Base-by-base conservation (phyloP, 1,140 invertebrate species). In the Leucophenga varia region DNA sequence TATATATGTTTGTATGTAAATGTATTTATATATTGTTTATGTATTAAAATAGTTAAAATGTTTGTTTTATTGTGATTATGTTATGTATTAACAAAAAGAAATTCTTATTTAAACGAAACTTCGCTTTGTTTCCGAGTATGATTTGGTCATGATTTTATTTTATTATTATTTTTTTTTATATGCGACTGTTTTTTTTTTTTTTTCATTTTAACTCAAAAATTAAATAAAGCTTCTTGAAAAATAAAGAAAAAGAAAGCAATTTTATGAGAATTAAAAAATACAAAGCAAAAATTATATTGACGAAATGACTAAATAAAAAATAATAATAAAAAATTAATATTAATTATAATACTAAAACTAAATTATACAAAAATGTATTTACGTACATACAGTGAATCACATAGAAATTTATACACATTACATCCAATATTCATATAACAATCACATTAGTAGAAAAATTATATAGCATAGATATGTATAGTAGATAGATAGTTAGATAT, bases 341-440 rank as follows among this genome's bases (percentile, higher is more conserved):
- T 5, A 0, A 9, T n/a, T 9, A 12, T 1, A 46, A 16, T 25
- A 4, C 22, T 22, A 21, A 25, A 44, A 44, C 13, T n/a, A 51
- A 50, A 43, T 22, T 2, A 48, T 40, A 48, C n/a, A 52, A 43
- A 59, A 45, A 68, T 51, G 54, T 47, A 42, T 58, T 60, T 61
- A 67, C 68, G n/a, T n/a, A 72, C 69, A 72, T 72, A 72, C 69
- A 72, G 69, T 72, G 64, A 72, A 67, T 72, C 64, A 72, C 69
- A 72, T 67, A 61, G 55, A 72, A 65, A 55, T 69, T 68, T 65
- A 44, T 65, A 67, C 61, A 72, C 68, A 71, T 61, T 64, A 72
- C 68, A 72, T 68, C 68, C 68, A 72, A 72, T 72, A 72, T 68
- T 68, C 63, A 67, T 65, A 67, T 67, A 67, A 41, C 50, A 54